Conservation (phyloP, 2,113 vertebrate species). For the Neotoma lepida region DNA sequence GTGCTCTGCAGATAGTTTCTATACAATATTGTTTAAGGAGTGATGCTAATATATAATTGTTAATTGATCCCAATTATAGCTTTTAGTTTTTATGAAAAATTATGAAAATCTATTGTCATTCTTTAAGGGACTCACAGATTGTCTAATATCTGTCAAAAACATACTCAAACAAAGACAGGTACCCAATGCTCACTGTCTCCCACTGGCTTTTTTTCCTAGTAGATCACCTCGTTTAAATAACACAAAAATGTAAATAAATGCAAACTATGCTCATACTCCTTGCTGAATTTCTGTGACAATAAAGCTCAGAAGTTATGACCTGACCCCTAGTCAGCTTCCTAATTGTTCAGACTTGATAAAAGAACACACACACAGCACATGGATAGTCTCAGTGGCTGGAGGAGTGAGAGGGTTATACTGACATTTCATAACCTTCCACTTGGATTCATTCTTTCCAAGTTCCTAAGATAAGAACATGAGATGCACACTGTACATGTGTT, state of each 20-base stretch:
- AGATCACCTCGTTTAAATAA: background rate
- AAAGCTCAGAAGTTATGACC: background rate
- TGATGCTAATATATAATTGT: background rate
- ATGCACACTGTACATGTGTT: background rate
- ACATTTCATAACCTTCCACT: too few species aligned
- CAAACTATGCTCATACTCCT: background rate
- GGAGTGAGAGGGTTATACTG: fast-evolving
- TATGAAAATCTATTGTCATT: background rate
- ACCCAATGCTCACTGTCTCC: background rate
- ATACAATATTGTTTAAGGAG: background rate
- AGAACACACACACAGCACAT: background rate
- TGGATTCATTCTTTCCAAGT: background rate
- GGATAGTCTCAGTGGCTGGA: background rate
- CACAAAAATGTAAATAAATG: background rate
- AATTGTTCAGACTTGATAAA: background rate
- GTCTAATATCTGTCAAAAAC: background rate
- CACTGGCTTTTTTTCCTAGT: background rate
- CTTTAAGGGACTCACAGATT: background rate
- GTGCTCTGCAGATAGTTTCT: background rate
- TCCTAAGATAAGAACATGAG: background rate
- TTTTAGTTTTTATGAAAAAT: background rate
- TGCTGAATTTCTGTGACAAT: background rate
- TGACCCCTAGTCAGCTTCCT: background rate
- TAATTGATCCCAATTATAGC: background rate
- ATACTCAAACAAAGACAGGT: background rate